phyloP scores from a whole-genome alignment of 2,888 invertebrate species.

The Adelphocoris suturalis region DNA sequence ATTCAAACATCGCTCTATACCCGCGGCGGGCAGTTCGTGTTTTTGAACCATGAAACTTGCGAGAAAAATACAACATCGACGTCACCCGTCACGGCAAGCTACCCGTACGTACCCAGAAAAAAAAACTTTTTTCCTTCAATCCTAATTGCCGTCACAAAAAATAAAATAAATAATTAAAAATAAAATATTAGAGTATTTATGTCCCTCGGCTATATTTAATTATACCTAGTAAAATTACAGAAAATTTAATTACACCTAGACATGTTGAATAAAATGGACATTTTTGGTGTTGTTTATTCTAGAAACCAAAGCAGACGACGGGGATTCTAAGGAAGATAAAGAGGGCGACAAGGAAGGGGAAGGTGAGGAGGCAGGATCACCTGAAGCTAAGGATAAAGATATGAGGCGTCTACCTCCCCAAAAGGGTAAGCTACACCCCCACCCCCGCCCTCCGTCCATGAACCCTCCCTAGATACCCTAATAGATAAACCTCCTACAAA shows the following conservation, averaged over 20 bases:
- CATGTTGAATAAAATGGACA: background rate
- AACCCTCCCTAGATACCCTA: background rate
- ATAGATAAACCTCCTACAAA: slow-evolving; percentile 4
- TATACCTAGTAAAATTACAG: background rate
- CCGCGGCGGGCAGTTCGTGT: slow-evolving; percentile 56
- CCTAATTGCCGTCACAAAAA: background rate
- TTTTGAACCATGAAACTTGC: slow-evolving; percentile 63
- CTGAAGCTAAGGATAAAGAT: slow-evolving; percentile 66
- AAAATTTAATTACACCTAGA: background rate
- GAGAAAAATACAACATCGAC: slow-evolving; percentile 66
- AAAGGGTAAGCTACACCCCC: slow-evolving; percentile 68
- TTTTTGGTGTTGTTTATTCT: slow-evolving; percentile 45
- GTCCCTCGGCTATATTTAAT: background rate
- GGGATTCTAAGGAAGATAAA: slow-evolving; percentile 66
- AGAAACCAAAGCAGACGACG: slow-evolving; percentile 70
- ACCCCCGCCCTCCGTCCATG: slow-evolving; percentile 36
- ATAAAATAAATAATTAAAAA: background rate
- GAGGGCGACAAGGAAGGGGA: slow-evolving; percentile 64
- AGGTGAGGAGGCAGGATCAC: slow-evolving; percentile 51
- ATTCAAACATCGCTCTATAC: slow-evolving; percentile 50
- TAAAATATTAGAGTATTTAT: too few relatives aligned
- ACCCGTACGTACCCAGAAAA: slow-evolving; percentile 62
- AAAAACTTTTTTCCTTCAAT: background rate
- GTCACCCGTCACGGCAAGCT: slow-evolving; percentile 61
- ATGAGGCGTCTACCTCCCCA: slow-evolving; percentile 73